phyloP scores from a whole-genome alignment of 2,797 vertebrate species.

The Parauchenoglanis punctatus region DNA sequence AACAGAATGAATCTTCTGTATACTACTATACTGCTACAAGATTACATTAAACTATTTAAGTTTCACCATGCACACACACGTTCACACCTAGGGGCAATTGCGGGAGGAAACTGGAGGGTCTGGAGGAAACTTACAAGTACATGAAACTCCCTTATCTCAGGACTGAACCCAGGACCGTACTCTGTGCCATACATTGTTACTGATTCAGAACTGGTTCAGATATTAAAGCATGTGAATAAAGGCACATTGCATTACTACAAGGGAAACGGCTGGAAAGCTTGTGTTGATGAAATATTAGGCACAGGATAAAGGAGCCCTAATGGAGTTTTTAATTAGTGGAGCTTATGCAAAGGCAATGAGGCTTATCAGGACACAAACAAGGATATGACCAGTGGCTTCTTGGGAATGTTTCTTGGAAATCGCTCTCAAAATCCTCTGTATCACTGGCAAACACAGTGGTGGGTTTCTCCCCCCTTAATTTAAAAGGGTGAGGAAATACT shows the following conservation, averaged over 20 bases:
- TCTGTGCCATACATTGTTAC: neutral
- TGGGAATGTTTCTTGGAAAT: constrained; percentile 64
- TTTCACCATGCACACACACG: neutral
- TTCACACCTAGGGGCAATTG: neutral
- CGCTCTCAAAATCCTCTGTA: constrained; percentile 51
- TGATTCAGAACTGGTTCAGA: neutral
- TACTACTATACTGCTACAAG: no score
- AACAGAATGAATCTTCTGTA: neutral
- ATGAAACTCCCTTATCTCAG: neutral
- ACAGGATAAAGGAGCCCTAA: constrained; percentile 66
- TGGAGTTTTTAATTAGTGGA: constrained; percentile 72
- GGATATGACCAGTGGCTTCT: constrained; percentile 65
- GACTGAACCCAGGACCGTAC: no score
- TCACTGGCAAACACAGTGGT: constrained; percentile 51
- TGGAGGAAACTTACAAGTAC: neutral
- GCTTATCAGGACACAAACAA: constrained; percentile 72
- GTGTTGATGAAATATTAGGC: constrained; percentile 60
- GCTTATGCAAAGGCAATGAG: constrained; percentile 68
- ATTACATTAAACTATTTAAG: neutral
- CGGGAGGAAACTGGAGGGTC: neutral
- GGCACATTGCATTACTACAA: constrained; percentile 38
- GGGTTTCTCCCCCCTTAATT: constrained; percentile 29
- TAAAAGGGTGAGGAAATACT: neutral
- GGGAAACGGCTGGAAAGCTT: constrained; percentile 55
- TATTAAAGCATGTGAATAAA: constrained; percentile 16